Evolutionary conservation across 2,888 invertebrate species (phyloP), one percentile per base, ranked within the genome.

Genomic region (Aelia acuminata): DNA sequence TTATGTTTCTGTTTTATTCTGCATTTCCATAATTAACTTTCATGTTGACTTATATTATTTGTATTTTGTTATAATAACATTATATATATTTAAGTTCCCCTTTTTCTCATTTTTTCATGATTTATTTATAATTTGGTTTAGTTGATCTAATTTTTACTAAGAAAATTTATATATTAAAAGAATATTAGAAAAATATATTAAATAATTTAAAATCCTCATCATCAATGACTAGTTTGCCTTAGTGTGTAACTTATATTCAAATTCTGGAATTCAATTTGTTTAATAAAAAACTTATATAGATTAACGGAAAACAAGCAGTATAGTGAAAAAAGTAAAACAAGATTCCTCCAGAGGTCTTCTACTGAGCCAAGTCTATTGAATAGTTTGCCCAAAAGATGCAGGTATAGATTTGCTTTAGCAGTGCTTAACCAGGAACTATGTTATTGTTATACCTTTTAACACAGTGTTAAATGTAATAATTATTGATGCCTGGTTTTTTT

Each of bases 301-400:
- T 90, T 90, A 75, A 84, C 89, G 15, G 90, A 89, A 89, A 89
- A 75, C 88, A 89, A 47, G 80, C 39, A 80, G 80, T 80, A 43
- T 80, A 43, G 80, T 39, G 80, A 80, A 80, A 80, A 80, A 80
- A 47, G 43, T 80, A 80, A 80, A 80, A 57, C 87, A 49, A 43
- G 43, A 47, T 85, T 80, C 18, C 86, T 88, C 26, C 75, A 70
- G 47, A 80, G 87, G n/a, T 88, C 63, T 26, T 49, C 88, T 20
- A 88, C 88, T 22, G 88, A 87, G n/a, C 86, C 88, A 50, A 50
- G 63, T 39, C 43, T 48, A 87, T 87, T 88, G 84, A 49, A 31
- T 50, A 88, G 86, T 88, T 80, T 88, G 49, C 86, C 88, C 48
- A 88, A 85, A 87, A 70, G 88, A 75, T 70, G 85, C 88, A 88